These are phyloP conservation scores for Plodia interpunctella DNA, from an alignment of 1,140 invertebrate species.

Conservation along the genomic window DNA sequence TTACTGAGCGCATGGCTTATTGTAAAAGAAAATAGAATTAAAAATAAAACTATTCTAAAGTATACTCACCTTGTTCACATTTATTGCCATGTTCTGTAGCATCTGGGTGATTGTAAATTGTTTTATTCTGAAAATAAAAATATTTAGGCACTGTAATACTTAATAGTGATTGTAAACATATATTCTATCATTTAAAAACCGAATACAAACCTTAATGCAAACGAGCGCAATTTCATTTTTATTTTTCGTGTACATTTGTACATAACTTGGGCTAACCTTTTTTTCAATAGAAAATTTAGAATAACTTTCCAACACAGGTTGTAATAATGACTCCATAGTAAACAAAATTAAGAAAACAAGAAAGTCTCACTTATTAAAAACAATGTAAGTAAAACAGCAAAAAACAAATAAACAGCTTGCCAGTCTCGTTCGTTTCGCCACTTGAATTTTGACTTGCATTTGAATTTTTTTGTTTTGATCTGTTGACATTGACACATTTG, in stretches of 20 bases:
- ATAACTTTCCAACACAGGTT: slow-evolving; percentile 44
- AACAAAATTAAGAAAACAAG: slow-evolving; percentile 10
- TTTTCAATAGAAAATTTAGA: slow-evolving; percentile 50
- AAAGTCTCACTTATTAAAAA: background rate
- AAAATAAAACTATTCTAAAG: background rate
- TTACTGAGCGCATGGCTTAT: too few relatives aligned
- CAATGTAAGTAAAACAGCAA: background rate
- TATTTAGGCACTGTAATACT: background rate
- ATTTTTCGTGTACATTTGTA: slow-evolving; percentile 59
- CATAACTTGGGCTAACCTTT: slow-evolving; percentile 58
- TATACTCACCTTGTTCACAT: background rate
- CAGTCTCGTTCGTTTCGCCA: too few relatives aligned
- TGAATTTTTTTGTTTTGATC: too few relatives aligned
- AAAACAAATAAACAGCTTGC: too few relatives aligned
- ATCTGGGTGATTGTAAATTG: slow-evolving; percentile 12
- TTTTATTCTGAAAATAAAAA: slow-evolving; percentile 30
- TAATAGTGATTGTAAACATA: background rate
- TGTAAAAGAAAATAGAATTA: too few relatives aligned
- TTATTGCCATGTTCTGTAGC: slow-evolving; percentile 13
- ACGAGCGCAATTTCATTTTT: slow-evolving; percentile 51
- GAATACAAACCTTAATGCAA: slow-evolving; percentile 44
- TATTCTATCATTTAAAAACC: background rate
- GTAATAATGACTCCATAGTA: slow-evolving; percentile 41
- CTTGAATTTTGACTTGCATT: too few relatives aligned
- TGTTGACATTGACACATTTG: too few relatives aligned